Conservation (phyloP, 2,888 invertebrate genomes). For the Nezara viridula region DNA sequence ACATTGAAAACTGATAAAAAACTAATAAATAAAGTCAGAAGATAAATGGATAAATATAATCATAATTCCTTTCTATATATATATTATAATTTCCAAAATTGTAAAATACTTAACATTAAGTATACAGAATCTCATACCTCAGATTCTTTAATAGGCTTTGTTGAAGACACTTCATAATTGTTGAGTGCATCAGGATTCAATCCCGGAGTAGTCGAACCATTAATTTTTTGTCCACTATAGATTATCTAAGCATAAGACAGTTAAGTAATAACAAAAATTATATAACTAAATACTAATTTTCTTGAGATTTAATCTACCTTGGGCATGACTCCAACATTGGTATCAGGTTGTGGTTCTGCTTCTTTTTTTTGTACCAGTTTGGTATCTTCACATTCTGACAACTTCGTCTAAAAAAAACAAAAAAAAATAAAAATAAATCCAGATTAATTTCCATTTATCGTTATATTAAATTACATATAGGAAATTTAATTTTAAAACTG, state of each 20-base stretch:
- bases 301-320: slow-evolving; percentile 55
- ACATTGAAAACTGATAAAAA: not conserved
- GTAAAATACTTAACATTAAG: not conserved
- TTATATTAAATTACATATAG: no score
- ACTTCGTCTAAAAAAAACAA: slow-evolving; percentile 28
- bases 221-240: slow-evolving; percentile 50
- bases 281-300: not conserved
- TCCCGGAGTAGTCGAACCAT: slow-evolving; percentile 66
- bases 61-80: no score
- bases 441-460: no score
- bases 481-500: no score
- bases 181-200: slow-evolving; percentile 68
- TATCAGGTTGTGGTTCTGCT: slow-evolving; percentile 51
- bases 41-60: no score
- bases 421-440: not conserved
- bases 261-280: not conserved
- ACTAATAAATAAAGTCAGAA: no score
- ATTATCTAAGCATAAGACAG: slow-evolving; percentile 25
- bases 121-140: slow-evolving; percentile 58
- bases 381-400: slow-evolving; percentile 52
- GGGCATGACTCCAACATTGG: slow-evolving; percentile 61
- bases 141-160: slow-evolving; percentile 61
- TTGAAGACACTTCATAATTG: slow-evolving; percentile 65
- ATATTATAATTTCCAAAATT: not conserved
- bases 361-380: not conserved